Evolutionary conservation across 2,797 vertebrate genomes (phyloP).

Genomic region (Phataginus tricuspis): DNA sequence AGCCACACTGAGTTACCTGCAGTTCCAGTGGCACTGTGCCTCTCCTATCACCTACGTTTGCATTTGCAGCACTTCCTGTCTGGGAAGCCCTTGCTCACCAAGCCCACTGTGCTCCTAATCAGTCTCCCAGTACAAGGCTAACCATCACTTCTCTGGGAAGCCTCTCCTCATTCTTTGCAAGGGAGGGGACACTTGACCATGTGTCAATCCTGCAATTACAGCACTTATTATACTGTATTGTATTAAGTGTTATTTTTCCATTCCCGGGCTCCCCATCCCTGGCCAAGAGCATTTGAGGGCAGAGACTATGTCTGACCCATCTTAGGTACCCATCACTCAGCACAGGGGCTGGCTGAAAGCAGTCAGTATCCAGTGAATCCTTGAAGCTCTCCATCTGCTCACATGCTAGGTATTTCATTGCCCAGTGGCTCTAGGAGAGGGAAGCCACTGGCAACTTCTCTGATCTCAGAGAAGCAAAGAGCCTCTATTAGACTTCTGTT

Average conservation of each 20-base stretch:
- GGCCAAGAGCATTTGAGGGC: not conserved
- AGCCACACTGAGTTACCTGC: not conserved
- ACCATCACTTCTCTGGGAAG: not conserved
- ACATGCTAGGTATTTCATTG: not conserved
- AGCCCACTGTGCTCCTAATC: not conserved
- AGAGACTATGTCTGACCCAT: not conserved
- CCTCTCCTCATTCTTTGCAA: not conserved
- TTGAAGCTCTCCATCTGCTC: not conserved
- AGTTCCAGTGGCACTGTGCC: not conserved
- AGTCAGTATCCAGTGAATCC: not conserved
- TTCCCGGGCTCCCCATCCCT: not conserved
- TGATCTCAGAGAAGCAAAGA: not conserved
- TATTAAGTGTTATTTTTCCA: not conserved
- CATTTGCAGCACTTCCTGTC: not conserved
- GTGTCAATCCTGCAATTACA: not conserved
- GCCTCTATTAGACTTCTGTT: not conserved
- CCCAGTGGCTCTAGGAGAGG: not conserved
- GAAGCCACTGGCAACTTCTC: not conserved
- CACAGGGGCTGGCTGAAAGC: not conserved
- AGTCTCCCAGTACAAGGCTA: not conserved
- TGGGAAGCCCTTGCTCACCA: not conserved
- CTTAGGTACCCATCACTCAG: not conserved
- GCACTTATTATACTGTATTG: not conserved
- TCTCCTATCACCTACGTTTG: rapidly evolving
- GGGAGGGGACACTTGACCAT: not conserved